Evolutionary conservation across 2,113 vertebrate species (phyloP).

Genomic region (Aepyceros melampus): DNA sequence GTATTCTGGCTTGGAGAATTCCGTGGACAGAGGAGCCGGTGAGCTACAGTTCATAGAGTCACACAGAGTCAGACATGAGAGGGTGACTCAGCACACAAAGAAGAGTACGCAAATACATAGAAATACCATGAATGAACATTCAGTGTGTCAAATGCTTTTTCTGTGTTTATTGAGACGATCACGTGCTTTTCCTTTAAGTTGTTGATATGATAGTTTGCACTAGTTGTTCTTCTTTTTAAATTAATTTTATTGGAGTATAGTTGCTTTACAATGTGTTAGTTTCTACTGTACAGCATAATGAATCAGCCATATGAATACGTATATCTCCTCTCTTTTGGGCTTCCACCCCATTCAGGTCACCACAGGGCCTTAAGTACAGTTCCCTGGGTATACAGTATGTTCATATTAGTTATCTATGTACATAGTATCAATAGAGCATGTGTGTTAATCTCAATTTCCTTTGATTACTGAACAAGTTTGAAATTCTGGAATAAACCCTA

Average conservation of each 20-base stretch:
- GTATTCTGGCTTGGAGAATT: not conserved
- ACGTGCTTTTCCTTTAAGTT: not conserved
- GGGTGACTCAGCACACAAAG: not conserved
- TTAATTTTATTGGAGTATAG: not conserved
- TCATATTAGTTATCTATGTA: not conserved
- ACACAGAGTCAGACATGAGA: not conserved
- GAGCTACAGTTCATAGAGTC: accelerated
- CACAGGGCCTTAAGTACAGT: not conserved
- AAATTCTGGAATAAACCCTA: not conserved
- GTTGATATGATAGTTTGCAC: not conserved
- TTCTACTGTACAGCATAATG: not conserved
- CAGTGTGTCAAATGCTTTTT: not conserved
- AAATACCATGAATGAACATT: not conserved
- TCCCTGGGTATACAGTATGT: not conserved
- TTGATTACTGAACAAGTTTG: not conserved
- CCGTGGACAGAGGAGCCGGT: not conserved
- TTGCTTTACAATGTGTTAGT: not conserved
- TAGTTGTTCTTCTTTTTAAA: too few species aligned
- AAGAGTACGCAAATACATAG: not conserved
- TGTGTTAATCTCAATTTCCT: not conserved
- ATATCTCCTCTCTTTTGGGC: not conserved
- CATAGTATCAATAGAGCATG: not conserved
- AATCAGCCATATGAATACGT: not conserved
- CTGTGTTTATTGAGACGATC: not conserved
- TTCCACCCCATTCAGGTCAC: not conserved